Conservation (phyloP, 2,888 invertebrate genomes). For the Ophioninae sp. region DNA sequence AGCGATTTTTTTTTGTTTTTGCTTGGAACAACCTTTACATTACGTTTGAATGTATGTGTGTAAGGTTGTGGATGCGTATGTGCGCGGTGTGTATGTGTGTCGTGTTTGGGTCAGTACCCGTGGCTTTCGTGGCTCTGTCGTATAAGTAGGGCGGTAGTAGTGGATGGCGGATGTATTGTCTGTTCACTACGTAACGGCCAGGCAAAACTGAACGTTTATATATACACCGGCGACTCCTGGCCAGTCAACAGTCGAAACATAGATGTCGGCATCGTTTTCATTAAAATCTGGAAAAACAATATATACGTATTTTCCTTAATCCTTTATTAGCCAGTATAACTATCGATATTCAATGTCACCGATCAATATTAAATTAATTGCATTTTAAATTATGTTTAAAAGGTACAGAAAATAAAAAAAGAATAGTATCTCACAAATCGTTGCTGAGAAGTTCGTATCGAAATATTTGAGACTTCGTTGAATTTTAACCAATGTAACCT, state of each 20-base stretch:
- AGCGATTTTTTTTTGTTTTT: slow-evolving; percentile 64
- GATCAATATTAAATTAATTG: not conserved
- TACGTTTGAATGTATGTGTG: slow-evolving; percentile 52
- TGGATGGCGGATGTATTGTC: slow-evolving; percentile 81
- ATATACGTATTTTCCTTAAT: slow-evolving; percentile 9
- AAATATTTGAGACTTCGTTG: not conserved
- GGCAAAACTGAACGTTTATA: slow-evolving; percentile 84
- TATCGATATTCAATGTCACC: not conserved
- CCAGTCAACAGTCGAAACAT: slow-evolving; percentile 99
- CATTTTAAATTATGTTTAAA: no score
- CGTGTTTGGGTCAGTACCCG: slow-evolving; percentile 2
- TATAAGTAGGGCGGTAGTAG: slow-evolving; percentile 70
- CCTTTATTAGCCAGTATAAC: not conserved
- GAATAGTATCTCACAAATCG: not conserved
- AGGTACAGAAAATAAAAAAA: not conserved
- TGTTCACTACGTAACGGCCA: slow-evolving; percentile 78
- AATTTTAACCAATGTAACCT: not conserved
- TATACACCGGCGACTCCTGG: slow-evolving; percentile 99
- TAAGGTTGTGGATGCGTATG: slow-evolving; percentile 33
- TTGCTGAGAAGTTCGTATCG: not conserved
- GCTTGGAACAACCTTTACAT: slow-evolving; percentile 75
- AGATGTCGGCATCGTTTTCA: slow-evolving; percentile 99
- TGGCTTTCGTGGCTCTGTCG: slow-evolving; percentile 46
- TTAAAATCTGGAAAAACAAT: slow-evolving; percentile 90
- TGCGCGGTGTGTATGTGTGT: slow-evolving; percentile 32